Conservation (phyloP, 2,888 invertebrate genomes). For the Molorchus minor region DNA sequence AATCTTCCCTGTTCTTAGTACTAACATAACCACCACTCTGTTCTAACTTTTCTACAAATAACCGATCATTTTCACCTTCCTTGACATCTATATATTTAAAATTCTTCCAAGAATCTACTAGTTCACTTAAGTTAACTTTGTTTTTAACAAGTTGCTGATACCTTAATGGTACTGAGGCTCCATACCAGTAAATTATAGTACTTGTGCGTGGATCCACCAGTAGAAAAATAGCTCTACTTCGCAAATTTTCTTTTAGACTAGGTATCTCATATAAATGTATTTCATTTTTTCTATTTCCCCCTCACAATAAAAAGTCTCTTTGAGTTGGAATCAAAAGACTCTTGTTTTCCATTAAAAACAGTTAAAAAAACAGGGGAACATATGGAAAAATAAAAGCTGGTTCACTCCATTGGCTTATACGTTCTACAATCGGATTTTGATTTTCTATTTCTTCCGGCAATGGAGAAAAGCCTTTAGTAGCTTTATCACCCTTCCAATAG, state of each 20-base stretch:
- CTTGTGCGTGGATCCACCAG: slow-evolving; percentile 36
- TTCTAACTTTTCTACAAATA: slow-evolving; percentile 32
- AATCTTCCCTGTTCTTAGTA: slow-evolving; percentile 21
- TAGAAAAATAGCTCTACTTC: slow-evolving; percentile 45
- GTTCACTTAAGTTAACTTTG: slow-evolving; percentile 22
- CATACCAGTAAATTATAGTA: slow-evolving; percentile 44
- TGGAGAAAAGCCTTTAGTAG: slow-evolving; percentile 46
- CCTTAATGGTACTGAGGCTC: slow-evolving; percentile 22
- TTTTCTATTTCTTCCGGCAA: slow-evolving; percentile 45
- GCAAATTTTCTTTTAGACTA: slow-evolving; percentile 38
- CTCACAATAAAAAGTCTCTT: slow-evolving; percentile 43
- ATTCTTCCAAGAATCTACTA: slow-evolving; percentile 34
- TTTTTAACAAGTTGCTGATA: not conserved
- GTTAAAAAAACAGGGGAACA: slow-evolving; percentile 40
- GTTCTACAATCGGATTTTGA: slow-evolving; percentile 42
- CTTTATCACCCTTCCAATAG: slow-evolving; percentile 48
- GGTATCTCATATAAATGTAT: slow-evolving; percentile 49
- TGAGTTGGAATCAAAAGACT: slow-evolving; percentile 28
- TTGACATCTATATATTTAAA: slow-evolving; percentile 35
- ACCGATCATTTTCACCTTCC: slow-evolving; percentile 38
- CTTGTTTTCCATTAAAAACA: slow-evolving; percentile 36
- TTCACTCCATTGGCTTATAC: slow-evolving; percentile 50
- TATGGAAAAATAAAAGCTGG: slow-evolving; percentile 46
- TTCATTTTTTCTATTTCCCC: slow-evolving; percentile 44
- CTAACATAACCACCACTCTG: slow-evolving; percentile 25